Base-by-base conservation (phyloP, 2,113 vertebrate genomes). In the Aleadryas rufinucha region DNA sequence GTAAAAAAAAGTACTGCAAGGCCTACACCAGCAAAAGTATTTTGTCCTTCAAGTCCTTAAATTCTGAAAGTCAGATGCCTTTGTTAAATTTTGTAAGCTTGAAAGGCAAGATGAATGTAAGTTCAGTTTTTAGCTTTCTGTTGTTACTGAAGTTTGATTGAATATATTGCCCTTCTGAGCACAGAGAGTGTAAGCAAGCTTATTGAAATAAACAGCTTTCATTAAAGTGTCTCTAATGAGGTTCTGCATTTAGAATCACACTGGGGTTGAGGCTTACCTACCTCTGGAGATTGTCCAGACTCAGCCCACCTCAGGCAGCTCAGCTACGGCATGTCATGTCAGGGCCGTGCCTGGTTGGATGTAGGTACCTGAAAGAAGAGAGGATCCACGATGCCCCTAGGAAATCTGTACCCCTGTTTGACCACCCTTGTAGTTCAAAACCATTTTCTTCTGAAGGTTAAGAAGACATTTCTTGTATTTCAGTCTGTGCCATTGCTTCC, bases 121-220 rank as follows among this genome's bases (percentile, higher is more conserved):
- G 37, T 90, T 80, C 17, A 35, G 7, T 1, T 60, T 96, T 87
- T 63, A 60, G n/a, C 5, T 63, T 83, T 64, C 20, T 83, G 47
- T 59, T 70, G 11, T 53, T 61, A 28, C 20, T 64, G 60, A 54
- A 80, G 30, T 54, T 69, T 37, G 15, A 31, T 69, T 75, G 13
- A 52, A 27, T 76, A 37, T 60, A 24, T 35, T 79, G 30, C 18
- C 64, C 13, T 45, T 87, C 26, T 45, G 41, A 89, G 42, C 50
- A 76, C 11, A 65, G 31, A 45, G 31, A 65, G 37, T 22, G 13
- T 68, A 84, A 72, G 54, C 47, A 86, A 91, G 74, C 33, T 90
- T 72, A 84, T 20, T 86, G 80, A 84, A 94, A 77, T 86, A 86
- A 92, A 91, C 45, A 57, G n/a, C 54, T 97, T 89, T 77, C 35